A percentile compares a stretch with the other conserved stretches of the same genome.
These are phyloP conservation scores for Miopithecus talapoin DNA, from an alignment of 2,797 vertebrate genomes.

Conservation along the genomic window DNA sequence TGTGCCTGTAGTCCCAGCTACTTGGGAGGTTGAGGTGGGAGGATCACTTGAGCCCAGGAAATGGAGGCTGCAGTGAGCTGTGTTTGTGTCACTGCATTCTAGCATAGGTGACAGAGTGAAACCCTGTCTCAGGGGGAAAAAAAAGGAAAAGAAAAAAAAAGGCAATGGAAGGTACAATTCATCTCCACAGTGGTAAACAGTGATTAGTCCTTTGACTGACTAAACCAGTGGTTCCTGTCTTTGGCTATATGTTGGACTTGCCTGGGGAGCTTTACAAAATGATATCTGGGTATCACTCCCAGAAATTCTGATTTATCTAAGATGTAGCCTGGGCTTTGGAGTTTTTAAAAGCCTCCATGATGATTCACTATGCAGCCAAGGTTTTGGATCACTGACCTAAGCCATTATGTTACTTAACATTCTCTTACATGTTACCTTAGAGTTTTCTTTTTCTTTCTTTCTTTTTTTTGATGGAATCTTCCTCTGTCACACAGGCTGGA, in stretches of 20 bases:
- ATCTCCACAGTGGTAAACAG: background rate
- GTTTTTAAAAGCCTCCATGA: background rate
- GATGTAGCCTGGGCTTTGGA: background rate
- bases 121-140: background rate
- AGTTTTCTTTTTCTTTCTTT: background rate
- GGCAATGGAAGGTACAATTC: background rate
- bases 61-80: background rate
- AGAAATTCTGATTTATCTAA: background rate
- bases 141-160: background rate
- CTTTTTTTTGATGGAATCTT: no score
- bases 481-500: no score
- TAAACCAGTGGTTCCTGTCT: background rate
- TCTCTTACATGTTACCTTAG: background rate
- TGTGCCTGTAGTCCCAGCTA: background rate
- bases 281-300: background rate
- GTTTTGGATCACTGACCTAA: background rate
- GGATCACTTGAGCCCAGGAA: background rate
- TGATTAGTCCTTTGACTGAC: background rate
- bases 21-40: background rate
- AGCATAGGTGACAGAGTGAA: background rate
- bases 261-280: background rate
- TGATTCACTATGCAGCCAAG: background rate
- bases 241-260: background rate
- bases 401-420: background rate
- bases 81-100: background rate